These are phyloP conservation scores for Thunnus thynnus DNA, from an alignment of 2,113 vertebrate genomes.

Conservation along the genomic window DNA sequence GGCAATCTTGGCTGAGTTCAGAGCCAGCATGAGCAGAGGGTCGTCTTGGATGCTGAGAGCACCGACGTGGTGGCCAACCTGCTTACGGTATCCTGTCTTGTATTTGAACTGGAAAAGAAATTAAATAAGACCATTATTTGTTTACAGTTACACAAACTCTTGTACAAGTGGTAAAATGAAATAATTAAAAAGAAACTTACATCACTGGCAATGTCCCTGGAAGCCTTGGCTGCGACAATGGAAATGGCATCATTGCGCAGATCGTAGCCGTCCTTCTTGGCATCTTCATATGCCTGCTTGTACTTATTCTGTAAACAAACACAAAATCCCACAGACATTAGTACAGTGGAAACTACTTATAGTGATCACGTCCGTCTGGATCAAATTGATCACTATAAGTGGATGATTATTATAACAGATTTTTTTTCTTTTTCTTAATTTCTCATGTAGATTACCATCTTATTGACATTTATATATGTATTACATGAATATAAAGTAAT, in stretches of 20 bases:
- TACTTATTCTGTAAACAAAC: conserved; percentile 89
- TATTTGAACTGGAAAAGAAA: conserved; percentile 90
- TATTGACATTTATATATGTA: too few species aligned
- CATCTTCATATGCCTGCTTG: conserved; percentile 90
- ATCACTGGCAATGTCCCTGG: conserved; percentile 92
- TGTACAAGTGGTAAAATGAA: neutral
- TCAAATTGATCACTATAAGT: too few species aligned
- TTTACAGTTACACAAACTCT: neutral
- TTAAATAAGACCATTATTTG: neutral
- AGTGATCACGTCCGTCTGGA: too few species aligned
- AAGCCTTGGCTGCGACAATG: conserved; percentile 88
- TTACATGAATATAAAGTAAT: too few species aligned
- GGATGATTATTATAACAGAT: too few species aligned
- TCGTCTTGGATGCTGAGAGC: conserved; percentile 89
- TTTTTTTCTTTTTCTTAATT: too few species aligned
- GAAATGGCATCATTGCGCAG: conserved; percentile 89
- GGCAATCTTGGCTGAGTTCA: conserved; percentile 93
- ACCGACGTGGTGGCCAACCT: conserved; percentile 93
- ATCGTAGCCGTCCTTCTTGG: conserved; percentile 91
- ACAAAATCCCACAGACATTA: neutral
- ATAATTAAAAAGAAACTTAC: conserved; percentile 62
- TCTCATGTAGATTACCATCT: too few species aligned
- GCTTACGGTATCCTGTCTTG: conserved; percentile 93
- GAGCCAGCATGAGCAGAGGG: conserved; percentile 89
- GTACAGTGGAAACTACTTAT: too few species aligned